A percentile compares a stretch with the other conserved stretches of the same genome.
Conservation (phyloP, 2,797 vertebrate species). For the Catamblyrhynchus diadema region DNA sequence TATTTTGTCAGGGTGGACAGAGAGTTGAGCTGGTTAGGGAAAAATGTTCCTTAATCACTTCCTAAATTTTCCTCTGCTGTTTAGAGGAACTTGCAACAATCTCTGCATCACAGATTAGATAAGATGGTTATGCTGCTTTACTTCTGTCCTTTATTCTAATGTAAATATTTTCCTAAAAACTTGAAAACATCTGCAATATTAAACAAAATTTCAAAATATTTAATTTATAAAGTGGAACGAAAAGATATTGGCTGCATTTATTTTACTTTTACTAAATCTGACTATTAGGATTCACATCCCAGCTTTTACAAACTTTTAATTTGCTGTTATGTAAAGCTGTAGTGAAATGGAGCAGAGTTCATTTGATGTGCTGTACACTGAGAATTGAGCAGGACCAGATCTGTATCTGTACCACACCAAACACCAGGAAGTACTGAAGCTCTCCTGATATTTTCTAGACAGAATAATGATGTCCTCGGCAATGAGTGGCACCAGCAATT, state of each 20-base stretch:
- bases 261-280: background rate
- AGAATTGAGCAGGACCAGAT: background rate
- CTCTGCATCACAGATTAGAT: background rate
- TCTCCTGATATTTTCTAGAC: slow-evolving; percentile 13
- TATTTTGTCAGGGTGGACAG: background rate
- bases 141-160: background rate
- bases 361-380: background rate
- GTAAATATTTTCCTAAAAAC: background rate
- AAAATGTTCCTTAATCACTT: background rate
- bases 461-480: slow-evolving; percentile 5
- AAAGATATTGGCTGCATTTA: background rate
- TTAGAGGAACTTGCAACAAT: background rate
- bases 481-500: background rate
- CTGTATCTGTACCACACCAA: background rate
- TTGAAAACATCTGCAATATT: background rate
- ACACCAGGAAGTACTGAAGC: slow-evolving; percentile 20
- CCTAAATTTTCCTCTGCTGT: background rate
- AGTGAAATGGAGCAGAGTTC: background rate
- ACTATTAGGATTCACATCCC: background rate
- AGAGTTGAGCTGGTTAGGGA: background rate
- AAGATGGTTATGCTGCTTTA: background rate
- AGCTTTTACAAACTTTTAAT: background rate
- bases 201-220: background rate
- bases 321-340: background rate
- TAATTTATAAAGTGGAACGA: background rate